Evolutionary conservation across 2,888 invertebrate species (phyloP).

Genomic region (Caenorhabditis drosophilae): DNA sequence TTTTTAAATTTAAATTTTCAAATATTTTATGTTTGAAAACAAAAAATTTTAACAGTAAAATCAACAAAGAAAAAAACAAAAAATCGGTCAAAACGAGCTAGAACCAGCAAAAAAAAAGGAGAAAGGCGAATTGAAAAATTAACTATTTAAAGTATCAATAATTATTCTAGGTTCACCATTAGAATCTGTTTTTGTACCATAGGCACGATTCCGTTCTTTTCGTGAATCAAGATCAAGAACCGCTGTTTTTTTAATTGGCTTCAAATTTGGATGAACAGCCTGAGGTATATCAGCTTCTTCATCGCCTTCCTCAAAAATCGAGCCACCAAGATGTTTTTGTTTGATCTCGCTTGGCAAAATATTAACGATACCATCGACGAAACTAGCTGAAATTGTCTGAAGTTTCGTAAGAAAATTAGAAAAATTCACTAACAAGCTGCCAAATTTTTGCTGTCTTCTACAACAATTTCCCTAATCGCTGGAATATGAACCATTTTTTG

Average conservation of each 20-base stretch:
- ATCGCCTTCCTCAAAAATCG: slow-evolving; percentile 34
- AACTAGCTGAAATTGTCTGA: slow-evolving; percentile 5
- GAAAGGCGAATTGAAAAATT: neutral
- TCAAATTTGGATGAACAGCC: slow-evolving; percentile 23
- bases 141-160: neutral
- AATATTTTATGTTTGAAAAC: neutral
- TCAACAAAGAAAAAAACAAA: neutral
- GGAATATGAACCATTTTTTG: slow-evolving; percentile 26
- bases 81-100: neutral
- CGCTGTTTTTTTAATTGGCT: slow-evolving; percentile 27
- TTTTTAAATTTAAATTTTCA: too few relatives aligned
- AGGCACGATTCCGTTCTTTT: slow-evolving; percentile 24
- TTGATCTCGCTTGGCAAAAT: slow-evolving; percentile 25
- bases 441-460: slow-evolving; percentile 20
- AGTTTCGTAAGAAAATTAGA: neutral
- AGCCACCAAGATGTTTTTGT: slow-evolving; percentile 17
- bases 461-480: slow-evolving; percentile 12
- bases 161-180: neutral
- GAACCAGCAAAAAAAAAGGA: neutral
- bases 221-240: slow-evolving; percentile 13
- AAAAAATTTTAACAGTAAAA: neutral
- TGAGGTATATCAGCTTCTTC: slow-evolving; percentile 4
- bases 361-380: slow-evolving; percentile 14
- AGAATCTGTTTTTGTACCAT: slow-evolving; percentile 4
- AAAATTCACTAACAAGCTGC: slow-evolving; percentile 16